A percentile compares a stretch with the other conserved stretches of the same genome.
These are phyloP conservation scores for Meta bourneti DNA, from an alignment of 2,888 invertebrate species.

Conservation along the genomic window DNA sequence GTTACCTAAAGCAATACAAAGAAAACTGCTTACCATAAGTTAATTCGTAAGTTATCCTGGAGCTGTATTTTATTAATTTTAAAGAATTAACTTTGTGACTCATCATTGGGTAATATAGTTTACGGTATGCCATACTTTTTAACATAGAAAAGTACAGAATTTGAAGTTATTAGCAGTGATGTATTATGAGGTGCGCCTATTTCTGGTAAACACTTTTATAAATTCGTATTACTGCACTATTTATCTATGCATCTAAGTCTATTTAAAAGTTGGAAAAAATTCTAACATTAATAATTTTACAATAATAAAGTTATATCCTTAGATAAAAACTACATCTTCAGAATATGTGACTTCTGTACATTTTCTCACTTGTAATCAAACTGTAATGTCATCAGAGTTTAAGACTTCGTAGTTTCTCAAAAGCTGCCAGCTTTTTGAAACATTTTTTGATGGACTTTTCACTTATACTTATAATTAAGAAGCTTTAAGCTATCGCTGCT, in stretches of 20 bases:
- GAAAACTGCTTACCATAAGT: background rate
- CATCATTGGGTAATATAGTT: background rate
- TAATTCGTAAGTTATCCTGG: background rate
- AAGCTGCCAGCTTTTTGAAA: background rate
- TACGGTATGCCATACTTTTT: background rate
- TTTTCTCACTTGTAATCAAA: background rate
- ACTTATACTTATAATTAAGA: no score
- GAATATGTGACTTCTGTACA: background rate
- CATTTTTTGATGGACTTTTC: no score
- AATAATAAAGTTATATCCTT: background rate
- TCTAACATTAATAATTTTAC: background rate
- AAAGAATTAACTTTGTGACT: background rate
- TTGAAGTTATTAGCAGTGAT: background rate
- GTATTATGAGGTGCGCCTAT: background rate
- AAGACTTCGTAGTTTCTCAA: conserved; percentile 24
- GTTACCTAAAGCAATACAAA: background rate
- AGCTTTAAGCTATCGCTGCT: no score
- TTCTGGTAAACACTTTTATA: background rate
- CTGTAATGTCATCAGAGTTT: background rate
- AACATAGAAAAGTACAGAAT: background rate
- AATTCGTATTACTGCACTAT: background rate
- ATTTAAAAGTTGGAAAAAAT: background rate
- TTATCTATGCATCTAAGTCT: background rate
- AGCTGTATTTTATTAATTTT: background rate
- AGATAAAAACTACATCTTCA: background rate